Evolutionary conservation across 2,113 vertebrate genomes (phyloP).

Genomic region (Sinocyclocheilus maitianheensis): DNA sequence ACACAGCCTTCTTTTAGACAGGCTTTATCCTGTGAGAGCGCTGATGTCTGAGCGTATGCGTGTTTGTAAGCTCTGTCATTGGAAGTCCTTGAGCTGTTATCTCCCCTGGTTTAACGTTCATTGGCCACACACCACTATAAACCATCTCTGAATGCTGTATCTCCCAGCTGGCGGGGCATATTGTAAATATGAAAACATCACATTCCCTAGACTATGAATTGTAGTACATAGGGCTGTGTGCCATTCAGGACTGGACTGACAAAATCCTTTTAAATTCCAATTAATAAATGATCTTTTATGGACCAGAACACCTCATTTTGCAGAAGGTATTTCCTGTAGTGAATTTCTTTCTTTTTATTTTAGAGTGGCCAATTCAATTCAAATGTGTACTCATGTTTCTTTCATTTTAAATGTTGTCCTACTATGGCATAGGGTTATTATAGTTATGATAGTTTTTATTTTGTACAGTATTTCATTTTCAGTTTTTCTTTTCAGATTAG

Average conservation of each 20-base stretch:
- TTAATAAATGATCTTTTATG: neutral
- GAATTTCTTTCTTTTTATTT: neutral
- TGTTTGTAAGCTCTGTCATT: constrained; percentile 29
- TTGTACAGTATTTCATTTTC: too few species aligned
- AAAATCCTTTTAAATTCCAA: constrained; percentile 1
- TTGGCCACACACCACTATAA: constrained; percentile 28
- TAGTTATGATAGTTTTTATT: too few species aligned
- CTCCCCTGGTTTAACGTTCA: constrained; percentile 18
- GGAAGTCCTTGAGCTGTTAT: constrained; percentile 37
- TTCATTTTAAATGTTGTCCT: neutral
- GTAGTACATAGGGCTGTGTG: neutral
- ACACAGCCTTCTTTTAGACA: constrained; percentile 25
- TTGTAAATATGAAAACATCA: constrained; percentile 10
- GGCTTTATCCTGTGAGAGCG: constrained; percentile 24
- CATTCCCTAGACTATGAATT: constrained; percentile 12
- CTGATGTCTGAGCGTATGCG: neutral
- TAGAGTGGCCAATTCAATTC: neutral
- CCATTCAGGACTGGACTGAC: neutral
- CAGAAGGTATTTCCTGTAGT: neutral
- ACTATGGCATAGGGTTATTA: neutral
- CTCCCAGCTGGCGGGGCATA: neutral
- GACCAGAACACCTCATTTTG: neutral
- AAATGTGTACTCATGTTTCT: neutral
- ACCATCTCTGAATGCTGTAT: neutral
- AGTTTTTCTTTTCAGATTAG: too few species aligned